phyloP scores from a whole-genome alignment of 2,113 vertebrate species.

The Corvus hawaiiensis region DNA sequence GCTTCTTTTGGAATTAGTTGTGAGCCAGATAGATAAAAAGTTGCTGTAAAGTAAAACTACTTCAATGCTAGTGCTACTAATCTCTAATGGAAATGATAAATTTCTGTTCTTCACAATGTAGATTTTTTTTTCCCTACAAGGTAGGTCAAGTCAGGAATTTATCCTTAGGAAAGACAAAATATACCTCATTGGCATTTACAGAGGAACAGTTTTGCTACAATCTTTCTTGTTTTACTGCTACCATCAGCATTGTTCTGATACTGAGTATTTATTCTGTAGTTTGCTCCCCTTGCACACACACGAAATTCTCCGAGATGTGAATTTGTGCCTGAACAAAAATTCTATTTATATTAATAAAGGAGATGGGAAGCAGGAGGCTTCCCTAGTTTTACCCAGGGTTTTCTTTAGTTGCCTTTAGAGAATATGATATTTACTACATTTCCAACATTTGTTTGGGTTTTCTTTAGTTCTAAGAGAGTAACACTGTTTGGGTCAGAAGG shows the following conservation, averaged over 20 bases:
- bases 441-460: not conserved
- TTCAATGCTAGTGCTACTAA: not conserved
- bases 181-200: not conserved
- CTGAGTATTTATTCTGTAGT: not conserved
- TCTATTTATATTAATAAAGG: not conserved
- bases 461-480: not conserved
- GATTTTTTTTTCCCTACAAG: not conserved
- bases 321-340: not conserved
- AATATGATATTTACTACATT: not conserved
- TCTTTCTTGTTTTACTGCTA: not conserved
- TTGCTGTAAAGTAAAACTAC: not conserved
- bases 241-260: not conserved
- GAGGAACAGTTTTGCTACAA: not conserved
- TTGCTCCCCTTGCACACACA: not conserved
- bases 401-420: not conserved
- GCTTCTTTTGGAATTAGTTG: not conserved
- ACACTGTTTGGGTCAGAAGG: not conserved
- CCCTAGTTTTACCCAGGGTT: not conserved
- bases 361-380: not conserved
- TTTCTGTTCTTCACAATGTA: not conserved
- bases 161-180: not conserved
- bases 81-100: not conserved
- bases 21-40: not conserved
- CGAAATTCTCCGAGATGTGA: not conserved
- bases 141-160: not conserved